A percentile compares a stretch with the other conserved stretches of the same genome.
Evolutionary conservation across 2,888 invertebrate genomes (phyloP).

Genomic region (Drosophila subquinaria): DNA sequence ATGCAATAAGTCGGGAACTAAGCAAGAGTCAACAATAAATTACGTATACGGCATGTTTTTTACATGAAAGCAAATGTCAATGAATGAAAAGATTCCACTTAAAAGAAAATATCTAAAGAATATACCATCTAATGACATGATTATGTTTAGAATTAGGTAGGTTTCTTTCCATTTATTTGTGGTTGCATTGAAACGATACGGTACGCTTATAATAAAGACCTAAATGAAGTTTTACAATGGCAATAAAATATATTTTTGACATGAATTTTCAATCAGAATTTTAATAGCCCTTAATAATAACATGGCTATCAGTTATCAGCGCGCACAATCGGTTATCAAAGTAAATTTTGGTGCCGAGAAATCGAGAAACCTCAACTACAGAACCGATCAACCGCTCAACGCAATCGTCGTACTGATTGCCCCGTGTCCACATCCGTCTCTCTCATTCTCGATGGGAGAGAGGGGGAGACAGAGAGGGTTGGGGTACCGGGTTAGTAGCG

Average conservation of each 20-base stretch:
- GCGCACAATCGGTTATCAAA: conserved; percentile 80
- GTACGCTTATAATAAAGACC: conserved; percentile 58
- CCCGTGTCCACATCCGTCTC: conserved; percentile 31
- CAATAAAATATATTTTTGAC: conserved; percentile 84
- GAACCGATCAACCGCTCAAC: conserved; percentile 24
- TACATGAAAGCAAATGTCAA: not conserved
- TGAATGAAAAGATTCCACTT: conserved; percentile 4
- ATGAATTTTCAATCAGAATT: conserved; percentile 86
- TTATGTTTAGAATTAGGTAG: not conserved
- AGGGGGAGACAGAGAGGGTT: not conserved
- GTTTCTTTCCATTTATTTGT: not conserved
- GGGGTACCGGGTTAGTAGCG: conserved; percentile 8
- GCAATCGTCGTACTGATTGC: conserved; percentile 50
- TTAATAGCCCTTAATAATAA: conserved; percentile 85
- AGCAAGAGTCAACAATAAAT: conserved; percentile 7
- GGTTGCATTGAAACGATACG: conserved; percentile 17
- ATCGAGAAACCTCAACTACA: conserved; percentile 29
- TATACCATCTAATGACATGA: not conserved
- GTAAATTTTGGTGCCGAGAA: conserved; percentile 64
- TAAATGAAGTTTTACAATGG: conserved; percentile 75
- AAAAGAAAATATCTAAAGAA: not conserved
- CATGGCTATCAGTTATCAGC: conserved; percentile 83
- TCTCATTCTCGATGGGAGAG: not conserved
- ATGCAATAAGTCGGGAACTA: conserved; percentile 2
- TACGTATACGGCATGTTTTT: conserved; percentile 40